phyloP scores from a whole-genome alignment of 2,888 invertebrate genomes.

The Ametastegia equiseti region DNA sequence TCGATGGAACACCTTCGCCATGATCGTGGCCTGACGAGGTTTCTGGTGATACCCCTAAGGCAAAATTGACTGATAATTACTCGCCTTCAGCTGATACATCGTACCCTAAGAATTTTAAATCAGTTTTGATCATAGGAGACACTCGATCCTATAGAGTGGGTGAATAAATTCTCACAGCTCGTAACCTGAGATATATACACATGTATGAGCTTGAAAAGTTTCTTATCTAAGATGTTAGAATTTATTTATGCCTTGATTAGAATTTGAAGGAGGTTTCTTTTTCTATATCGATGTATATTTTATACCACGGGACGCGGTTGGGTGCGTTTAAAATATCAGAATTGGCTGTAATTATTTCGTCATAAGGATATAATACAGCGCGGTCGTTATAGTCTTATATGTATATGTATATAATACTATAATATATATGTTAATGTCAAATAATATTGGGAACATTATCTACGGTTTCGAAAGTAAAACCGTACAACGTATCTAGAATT shows the following conservation, averaged over 20 bases:
- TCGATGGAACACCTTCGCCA: conserved; percentile 28
- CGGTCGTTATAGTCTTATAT: too few species aligned
- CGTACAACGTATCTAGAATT: neutral
- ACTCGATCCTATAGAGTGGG: conserved; percentile 20
- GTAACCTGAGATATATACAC: too few species aligned
- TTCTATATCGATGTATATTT: conserved; percentile 10
- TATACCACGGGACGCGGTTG: neutral
- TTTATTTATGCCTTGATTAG: conserved; percentile 20
- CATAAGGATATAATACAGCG: neutral
- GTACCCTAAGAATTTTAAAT: conserved; percentile 10
- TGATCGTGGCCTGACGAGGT: conserved; percentile 11
- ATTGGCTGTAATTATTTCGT: conserved; percentile 22
- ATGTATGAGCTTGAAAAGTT: too few species aligned
- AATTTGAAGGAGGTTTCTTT: neutral
- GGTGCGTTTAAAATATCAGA: neutral
- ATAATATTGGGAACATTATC: conserved; percentile 9
- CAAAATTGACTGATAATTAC: conserved; percentile 8
- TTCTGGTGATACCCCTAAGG: neutral
- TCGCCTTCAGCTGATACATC: neutral
- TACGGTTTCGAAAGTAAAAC: conserved; percentile 35
- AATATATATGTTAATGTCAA: neutral
- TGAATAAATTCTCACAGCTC: conserved; percentile 24
- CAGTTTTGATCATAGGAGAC: neutral
- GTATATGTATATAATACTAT: too few species aligned
- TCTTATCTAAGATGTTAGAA: neutral